phyloP scores from a whole-genome alignment of 2,797 vertebrate genomes.

The Eleutherodactylus coqui region DNA sequence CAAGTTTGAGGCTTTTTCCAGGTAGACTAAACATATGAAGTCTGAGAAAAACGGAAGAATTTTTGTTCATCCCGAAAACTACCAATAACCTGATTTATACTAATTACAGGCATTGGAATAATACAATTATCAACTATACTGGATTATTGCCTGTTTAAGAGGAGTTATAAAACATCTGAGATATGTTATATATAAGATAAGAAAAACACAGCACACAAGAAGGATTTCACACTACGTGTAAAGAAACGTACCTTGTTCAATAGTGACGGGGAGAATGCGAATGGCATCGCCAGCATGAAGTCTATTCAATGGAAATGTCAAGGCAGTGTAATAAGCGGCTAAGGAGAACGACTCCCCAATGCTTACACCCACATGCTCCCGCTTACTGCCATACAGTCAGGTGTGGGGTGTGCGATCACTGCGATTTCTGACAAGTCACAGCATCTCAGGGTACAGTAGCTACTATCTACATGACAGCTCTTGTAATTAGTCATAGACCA shows the following conservation, averaged over 20 bases:
- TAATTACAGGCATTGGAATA: neutral
- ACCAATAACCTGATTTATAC: neutral
- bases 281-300: constrained; percentile 25
- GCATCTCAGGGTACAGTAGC: neutral
- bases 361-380: neutral
- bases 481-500: too few relatives aligned
- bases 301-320: constrained; percentile 47
- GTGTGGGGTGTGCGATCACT: neutral
- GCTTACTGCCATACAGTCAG: neutral
- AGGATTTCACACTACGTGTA: neutral
- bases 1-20: too few relatives aligned
- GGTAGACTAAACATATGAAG: too few relatives aligned
- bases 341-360: neutral
- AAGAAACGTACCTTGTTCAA: neutral
- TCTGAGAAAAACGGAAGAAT: too few relatives aligned
- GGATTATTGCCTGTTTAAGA: neutral
- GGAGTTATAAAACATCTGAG: too few relatives aligned
- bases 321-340: neutral
- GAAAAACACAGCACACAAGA: neutral
- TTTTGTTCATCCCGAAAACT: neutral
- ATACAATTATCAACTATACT: too few relatives aligned
- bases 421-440: neutral
- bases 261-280: neutral
- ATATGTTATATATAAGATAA: neutral
- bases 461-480: neutral